Evolutionary conservation across 2,888 invertebrate species (phyloP).

Genomic region (Halictus quadricinctus): DNA sequence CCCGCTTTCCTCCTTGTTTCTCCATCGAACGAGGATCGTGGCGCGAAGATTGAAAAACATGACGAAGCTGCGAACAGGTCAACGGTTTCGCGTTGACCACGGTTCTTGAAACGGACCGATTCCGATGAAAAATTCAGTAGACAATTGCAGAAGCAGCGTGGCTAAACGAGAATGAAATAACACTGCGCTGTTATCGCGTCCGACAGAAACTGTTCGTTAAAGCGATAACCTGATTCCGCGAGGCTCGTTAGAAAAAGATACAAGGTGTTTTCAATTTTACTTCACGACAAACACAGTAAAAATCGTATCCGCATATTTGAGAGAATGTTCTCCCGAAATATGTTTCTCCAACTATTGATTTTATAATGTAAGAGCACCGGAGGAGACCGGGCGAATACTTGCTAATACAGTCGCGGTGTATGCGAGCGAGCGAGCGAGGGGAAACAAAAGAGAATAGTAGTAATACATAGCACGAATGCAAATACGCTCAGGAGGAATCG

Average conservation of each 20-base stretch:
- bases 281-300: not conserved
- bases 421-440: not conserved
- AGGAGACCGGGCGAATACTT: not conserved
- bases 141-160: not conserved
- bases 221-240: not conserved
- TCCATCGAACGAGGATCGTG: not conserved
- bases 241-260: not conserved
- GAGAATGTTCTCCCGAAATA: not conserved
- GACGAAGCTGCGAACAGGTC: not conserved
- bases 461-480: slow-evolving; percentile 2
- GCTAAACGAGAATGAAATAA: not conserved
- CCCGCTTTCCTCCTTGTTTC: not conserved
- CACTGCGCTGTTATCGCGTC: not conserved
- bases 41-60: not conserved
- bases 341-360: not conserved
- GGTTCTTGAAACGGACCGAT: not conserved
- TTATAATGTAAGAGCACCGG: slow-evolving; percentile 1
- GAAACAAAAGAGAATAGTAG: slow-evolving; percentile 10
- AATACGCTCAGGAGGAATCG: not conserved
- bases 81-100: not conserved
- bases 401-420: not conserved
- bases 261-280: not conserved
- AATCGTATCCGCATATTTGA: not conserved
- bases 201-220: not conserved
- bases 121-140: not conserved